phyloP scores from a whole-genome alignment of 2,888 invertebrate genomes.

The Theodoxus fluviatilis region DNA sequence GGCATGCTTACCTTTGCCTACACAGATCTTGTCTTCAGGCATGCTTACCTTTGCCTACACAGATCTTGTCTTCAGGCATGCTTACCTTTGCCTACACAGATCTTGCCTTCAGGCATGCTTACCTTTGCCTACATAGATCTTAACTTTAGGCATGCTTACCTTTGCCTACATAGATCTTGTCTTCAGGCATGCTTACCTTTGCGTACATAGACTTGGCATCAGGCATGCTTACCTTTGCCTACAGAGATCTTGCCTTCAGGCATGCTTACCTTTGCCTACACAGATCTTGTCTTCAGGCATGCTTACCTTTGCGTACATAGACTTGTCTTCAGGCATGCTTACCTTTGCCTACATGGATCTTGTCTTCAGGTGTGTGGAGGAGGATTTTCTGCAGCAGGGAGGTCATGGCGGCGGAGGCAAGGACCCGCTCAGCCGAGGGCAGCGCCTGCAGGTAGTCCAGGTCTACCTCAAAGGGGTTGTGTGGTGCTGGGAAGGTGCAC shows the following conservation, averaged over 20 bases:
- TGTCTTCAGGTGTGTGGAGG: conserved; percentile 46
- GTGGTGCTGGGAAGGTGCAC: conserved; percentile 54
- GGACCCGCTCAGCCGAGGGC: conserved; percentile 42
- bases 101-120: no score
- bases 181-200: background rate
- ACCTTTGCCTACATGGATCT: conserved; percentile 52
- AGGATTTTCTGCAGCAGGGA: conserved; percentile 49
- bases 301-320: background rate
- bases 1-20: no score
- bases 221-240: no score
- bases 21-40: no score
- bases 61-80: no score
- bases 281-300: background rate
- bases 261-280: no score
- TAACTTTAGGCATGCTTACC: no score
- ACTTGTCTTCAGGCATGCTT: background rate
- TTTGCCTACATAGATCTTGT: background rate
- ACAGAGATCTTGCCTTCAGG: no score
- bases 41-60: no score
- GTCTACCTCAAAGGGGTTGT: conserved; percentile 56
- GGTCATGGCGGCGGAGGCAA: conserved; percentile 52
- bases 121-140: no score
- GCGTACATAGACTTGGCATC: background rate
- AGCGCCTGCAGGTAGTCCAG: conserved; percentile 49
- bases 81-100: no score